phyloP scores from a whole-genome alignment of 1,140 invertebrate species.

The Drosophila mayri region DNA sequence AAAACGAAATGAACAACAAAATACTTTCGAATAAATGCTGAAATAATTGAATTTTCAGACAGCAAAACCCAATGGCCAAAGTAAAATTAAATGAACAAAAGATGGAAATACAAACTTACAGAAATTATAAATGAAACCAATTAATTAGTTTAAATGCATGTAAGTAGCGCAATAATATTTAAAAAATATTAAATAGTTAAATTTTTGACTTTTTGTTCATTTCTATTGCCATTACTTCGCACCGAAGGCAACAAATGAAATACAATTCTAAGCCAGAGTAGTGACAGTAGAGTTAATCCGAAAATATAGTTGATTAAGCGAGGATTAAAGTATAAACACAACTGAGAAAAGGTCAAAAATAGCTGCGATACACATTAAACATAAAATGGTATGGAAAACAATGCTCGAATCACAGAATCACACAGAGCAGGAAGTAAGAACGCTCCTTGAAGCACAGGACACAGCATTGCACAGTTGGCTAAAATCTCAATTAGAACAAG shows the following conservation, averaged over 20 bases:
- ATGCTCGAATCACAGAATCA: slow-evolving; percentile 17
- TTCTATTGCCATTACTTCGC: slow-evolving; percentile 52
- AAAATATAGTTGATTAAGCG: slow-evolving; percentile 40
- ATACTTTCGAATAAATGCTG: slow-evolving; percentile 25
- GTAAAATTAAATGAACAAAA: slow-evolving; percentile 46
- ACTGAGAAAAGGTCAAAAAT: slow-evolving; percentile 80
- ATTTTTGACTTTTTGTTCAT: slow-evolving; percentile 39
- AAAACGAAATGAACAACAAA: slow-evolving; percentile 14
- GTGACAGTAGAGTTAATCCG: slow-evolving; percentile 59
- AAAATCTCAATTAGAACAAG: slow-evolving; percentile 14
- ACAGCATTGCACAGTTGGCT: slow-evolving; percentile 32
- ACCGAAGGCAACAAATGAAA: slow-evolving; percentile 44
- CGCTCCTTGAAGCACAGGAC: slow-evolving; percentile 31
- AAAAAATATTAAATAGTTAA: slow-evolving; percentile 46
- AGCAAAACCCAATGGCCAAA: slow-evolving; percentile 63
- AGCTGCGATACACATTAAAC: slow-evolving; percentile 81
- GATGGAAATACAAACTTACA: slow-evolving; percentile 10
- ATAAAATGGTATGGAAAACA: slow-evolving; percentile 35
- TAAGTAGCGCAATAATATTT: slow-evolving; percentile 71
- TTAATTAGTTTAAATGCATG: slow-evolving; percentile 62
- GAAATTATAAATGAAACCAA: slow-evolving; percentile 46
- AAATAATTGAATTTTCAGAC: slow-evolving; percentile 52
- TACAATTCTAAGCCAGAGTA: slow-evolving; percentile 74
- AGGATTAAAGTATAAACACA: slow-evolving; percentile 48
- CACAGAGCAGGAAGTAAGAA: slow-evolving; percentile 24